These are phyloP conservation scores for Tragopan temminckii DNA, from an alignment of 2,797 vertebrate genomes.

Conservation along the genomic window DNA sequence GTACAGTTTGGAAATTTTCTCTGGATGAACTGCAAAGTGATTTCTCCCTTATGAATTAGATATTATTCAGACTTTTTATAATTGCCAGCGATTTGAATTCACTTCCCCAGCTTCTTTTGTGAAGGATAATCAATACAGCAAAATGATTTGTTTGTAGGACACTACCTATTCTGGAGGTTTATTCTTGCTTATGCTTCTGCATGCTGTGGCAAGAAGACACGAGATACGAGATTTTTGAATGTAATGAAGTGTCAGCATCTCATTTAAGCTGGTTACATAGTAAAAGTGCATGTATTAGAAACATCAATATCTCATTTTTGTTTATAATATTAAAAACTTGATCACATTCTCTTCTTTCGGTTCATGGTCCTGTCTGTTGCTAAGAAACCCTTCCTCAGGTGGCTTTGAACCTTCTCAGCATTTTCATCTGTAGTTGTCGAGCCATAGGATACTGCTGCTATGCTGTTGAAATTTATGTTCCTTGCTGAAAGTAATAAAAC, in stretches of 20 bases:
- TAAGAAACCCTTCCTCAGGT: constrained; percentile 59
- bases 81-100: constrained; percentile 29
- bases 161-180: background rate
- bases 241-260: background rate
- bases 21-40: background rate
- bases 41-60: background rate
- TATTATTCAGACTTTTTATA: constrained; percentile 8
- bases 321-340: constrained; percentile 21
- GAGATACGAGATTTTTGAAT: background rate
- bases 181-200: background rate
- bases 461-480: background rate
- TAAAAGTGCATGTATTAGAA: constrained; percentile 17
- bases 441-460: background rate
- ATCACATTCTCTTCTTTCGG: constrained; percentile 13
- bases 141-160: background rate
- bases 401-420: constrained; percentile 48
- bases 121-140: constrained; percentile 20
- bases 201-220: background rate
- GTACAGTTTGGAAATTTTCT: background rate
- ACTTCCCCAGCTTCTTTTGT: background rate
- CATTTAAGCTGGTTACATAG: background rate
- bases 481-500: constrained; percentile 2
- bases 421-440: background rate
- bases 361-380: constrained; percentile 39
- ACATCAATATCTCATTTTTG: background rate